Conservation (phyloP, 2,888 invertebrate genomes). For the Abscondita cerata region DNA sequence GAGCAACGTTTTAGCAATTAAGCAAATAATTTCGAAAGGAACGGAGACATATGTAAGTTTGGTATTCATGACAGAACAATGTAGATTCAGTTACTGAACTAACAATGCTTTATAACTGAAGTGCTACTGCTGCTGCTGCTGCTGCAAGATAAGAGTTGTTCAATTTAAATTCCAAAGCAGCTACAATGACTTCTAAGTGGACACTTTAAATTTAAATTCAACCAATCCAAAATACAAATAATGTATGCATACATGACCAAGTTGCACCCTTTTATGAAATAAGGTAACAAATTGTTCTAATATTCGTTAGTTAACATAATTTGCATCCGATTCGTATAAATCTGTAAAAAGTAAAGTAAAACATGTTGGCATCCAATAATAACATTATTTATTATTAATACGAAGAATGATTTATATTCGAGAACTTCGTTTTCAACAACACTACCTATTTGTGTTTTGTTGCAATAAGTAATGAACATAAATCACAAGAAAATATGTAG, state of each 20-base stretch:
- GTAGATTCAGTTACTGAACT: conserved; percentile 54
- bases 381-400: conserved; percentile 23
- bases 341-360: conserved; percentile 32
- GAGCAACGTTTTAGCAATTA: conserved; percentile 1
- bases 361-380: conserved; percentile 27
- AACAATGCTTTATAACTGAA: conserved; percentile 59
- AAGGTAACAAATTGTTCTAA: conserved; percentile 6
- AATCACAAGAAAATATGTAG: too few species aligned
- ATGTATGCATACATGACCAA: conserved; percentile 39
- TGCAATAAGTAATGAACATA: too few species aligned
- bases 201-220: conserved; percentile 53
- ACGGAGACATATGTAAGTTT: conserved; percentile 44
- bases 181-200: conserved; percentile 55
- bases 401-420: conserved; percentile 24
- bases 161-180: conserved; percentile 58
- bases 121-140: conserved; percentile 55
- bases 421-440: conserved; percentile 14
- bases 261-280: conserved; percentile 41
- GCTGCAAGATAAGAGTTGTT: conserved; percentile 57
- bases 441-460: conserved; percentile 13
- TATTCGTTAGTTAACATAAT: conserved; percentile 15
- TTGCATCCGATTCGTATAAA: conserved; percentile 39
- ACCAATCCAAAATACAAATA: too few species aligned
- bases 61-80: conserved; percentile 52
- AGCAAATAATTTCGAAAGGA: background rate